Evolutionary conservation across 2,888 invertebrate species (phyloP).

Genomic region (Cryptops parisi): DNA sequence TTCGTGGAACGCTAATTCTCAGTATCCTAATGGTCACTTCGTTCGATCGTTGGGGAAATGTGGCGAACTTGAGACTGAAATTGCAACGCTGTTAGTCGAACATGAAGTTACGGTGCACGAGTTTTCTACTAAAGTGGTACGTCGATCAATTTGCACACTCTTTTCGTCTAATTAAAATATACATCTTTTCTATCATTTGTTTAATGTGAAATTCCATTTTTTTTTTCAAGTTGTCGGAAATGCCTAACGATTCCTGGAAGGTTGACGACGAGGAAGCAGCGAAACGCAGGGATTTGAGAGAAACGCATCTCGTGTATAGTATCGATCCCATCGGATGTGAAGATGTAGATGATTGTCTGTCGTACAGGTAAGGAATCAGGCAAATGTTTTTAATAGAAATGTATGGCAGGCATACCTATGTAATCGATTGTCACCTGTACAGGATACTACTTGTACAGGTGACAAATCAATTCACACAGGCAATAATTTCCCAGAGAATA

Average conservation of each 20-base stretch:
- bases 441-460: too few relatives aligned
- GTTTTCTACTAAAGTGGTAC: constrained; percentile 27
- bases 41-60: constrained; percentile 26
- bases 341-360: constrained; percentile 32
- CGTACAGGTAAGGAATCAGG: constrained; percentile 23
- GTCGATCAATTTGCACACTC: constrained; percentile 5
- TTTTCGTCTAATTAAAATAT: too few relatives aligned
- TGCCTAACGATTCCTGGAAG: constrained; percentile 8
- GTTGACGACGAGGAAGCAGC: constrained; percentile 16
- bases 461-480: too few relatives aligned
- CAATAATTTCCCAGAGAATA: too few relatives aligned
- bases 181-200: too few relatives aligned
- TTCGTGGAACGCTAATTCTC: constrained; percentile 27
- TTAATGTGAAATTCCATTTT: too few relatives aligned
- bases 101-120: constrained; percentile 24
- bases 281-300: constrained; percentile 26
- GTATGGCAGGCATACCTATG: too few relatives aligned
- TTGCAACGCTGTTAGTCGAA: constrained; percentile 26
- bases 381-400: not conserved
- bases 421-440: too few relatives aligned
- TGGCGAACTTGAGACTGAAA: constrained; percentile 29
- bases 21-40: constrained; percentile 30
- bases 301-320: constrained; percentile 29
- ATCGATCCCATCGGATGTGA: constrained; percentile 33
- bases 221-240: too few relatives aligned